Conservation (phyloP, 2,113 vertebrate species). For the Cavia aperea region DNA sequence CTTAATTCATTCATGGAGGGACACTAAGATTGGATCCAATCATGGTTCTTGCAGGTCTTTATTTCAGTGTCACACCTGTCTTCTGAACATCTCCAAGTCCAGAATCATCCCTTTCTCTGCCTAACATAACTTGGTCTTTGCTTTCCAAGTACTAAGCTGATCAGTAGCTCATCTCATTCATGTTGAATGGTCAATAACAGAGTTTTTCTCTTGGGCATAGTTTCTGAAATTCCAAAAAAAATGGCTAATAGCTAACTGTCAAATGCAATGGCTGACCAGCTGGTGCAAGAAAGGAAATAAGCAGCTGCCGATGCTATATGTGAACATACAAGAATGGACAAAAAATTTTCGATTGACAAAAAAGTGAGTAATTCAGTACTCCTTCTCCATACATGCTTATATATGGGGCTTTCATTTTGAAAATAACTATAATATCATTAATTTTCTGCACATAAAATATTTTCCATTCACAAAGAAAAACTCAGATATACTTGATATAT, state of each 20-base stretch:
- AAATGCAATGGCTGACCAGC: background rate
- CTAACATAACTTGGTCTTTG: background rate
- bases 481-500: background rate
- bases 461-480: conserved; percentile 5
- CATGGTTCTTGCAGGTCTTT: background rate
- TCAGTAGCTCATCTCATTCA: background rate
- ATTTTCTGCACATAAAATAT: background rate
- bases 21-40: background rate
- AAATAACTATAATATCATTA: conserved; percentile 1
- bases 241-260: background rate
- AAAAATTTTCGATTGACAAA: background rate
- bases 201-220: background rate
- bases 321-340: background rate
- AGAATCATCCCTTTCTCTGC: background rate
- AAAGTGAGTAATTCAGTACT: background rate
- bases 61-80: background rate
- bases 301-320: background rate
- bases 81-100: background rate
- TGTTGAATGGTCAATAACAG: background rate
- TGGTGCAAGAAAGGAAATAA: background rate
- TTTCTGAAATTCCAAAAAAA: background rate
- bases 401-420: background rate
- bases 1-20: background rate
- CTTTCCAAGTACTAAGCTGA: background rate
- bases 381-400: background rate